phyloP scores from a whole-genome alignment of 2,113 vertebrate genomes.

The Bothrops jararaca region DNA sequence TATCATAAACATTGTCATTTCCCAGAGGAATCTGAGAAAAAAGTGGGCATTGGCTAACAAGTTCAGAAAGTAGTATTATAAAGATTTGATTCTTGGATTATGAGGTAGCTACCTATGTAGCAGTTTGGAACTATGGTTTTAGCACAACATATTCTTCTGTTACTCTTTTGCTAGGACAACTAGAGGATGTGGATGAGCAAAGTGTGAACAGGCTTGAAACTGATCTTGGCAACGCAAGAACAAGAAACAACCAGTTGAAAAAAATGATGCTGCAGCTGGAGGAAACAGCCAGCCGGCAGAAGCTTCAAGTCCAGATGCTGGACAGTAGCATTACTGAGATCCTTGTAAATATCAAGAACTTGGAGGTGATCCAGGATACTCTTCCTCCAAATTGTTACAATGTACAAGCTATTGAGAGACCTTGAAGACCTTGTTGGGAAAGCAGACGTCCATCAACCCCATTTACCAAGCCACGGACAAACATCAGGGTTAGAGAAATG shows the following conservation, averaged over 20 bases:
- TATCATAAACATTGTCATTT: background rate
- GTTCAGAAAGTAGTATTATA: background rate
- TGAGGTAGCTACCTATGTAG: background rate
- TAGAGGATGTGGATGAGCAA: constrained; percentile 67
- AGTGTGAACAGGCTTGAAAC: constrained; percentile 64
- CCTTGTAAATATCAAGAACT: constrained; percentile 82
- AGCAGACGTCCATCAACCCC: background rate
- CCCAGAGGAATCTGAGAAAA: background rate
- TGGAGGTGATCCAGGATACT: constrained; percentile 77
- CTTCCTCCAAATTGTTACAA: constrained; percentile 86
- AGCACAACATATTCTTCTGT: background rate
- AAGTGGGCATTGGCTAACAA: background rate
- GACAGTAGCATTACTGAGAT: constrained; percentile 77
- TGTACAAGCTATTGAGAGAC: constrained; percentile 76
- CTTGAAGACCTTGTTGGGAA: constrained; percentile 64
- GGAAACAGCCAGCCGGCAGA: constrained; percentile 66
- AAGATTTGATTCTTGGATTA: background rate
- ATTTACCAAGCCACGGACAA: constrained; percentile 11
- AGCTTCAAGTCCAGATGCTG: constrained; percentile 57
- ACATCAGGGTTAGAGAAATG: background rate
- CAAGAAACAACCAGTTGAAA: constrained; percentile 62
- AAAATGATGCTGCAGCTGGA: constrained; percentile 71
- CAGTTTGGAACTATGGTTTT: background rate
- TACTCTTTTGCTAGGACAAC: constrained; percentile 66
- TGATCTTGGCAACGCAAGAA: constrained; percentile 65